A percentile compares a stretch with the other conserved stretches of the same genome.
phyloP scores from a whole-genome alignment of 2,113 vertebrate genomes.

The Chionis minor region DNA sequence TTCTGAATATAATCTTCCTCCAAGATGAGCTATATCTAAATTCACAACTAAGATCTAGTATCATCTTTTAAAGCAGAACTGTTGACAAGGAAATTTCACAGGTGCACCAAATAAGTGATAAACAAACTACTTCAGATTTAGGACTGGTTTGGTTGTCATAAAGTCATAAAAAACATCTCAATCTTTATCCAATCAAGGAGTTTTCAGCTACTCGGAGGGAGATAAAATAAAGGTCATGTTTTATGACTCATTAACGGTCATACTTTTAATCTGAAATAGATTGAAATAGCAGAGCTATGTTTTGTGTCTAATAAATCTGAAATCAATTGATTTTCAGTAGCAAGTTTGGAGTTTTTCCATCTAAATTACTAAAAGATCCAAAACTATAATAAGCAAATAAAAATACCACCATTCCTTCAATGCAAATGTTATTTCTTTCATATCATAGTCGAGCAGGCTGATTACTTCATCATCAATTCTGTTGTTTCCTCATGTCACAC shows the following conservation, averaged over 20 bases:
- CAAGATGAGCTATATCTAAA: conserved; percentile 52
- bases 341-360: not conserved
- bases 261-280: not conserved
- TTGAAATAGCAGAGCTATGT: not conserved
- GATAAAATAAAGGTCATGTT: not conserved
- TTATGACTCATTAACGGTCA: not conserved
- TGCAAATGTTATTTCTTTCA: not conserved
- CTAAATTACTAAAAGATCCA: not conserved
- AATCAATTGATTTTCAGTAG: not conserved
- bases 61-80: conserved; percentile 48
- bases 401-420: not conserved
- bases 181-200: not conserved
- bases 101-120: conserved; percentile 62
- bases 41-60: conserved; percentile 49
- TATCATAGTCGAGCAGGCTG: not conserved
- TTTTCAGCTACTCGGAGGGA: not conserved
- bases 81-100: conserved; percentile 66
- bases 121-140: conserved; percentile 70
- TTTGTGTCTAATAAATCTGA: not conserved
- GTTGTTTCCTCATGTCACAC: not conserved
- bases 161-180: not conserved
- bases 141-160: conserved; percentile 29
- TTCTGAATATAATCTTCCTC: conserved; percentile 61
- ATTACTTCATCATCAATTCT: not conserved
- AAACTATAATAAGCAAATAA: not conserved